Conservation (phyloP, 2,888 invertebrate species). For the Thalpophila matura region DNA sequence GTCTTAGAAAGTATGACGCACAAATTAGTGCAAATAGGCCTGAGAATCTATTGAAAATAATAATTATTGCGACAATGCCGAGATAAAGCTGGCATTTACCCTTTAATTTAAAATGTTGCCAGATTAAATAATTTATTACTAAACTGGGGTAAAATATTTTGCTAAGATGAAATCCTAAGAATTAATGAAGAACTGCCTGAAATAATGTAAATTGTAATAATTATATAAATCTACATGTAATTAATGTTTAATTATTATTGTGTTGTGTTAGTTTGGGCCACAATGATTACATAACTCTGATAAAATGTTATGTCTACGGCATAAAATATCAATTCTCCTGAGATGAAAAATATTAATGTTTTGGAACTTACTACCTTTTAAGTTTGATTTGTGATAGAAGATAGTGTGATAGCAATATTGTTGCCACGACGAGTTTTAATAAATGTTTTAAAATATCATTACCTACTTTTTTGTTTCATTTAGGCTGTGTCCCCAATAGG, state of each 20-base stretch:
- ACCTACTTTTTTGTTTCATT: conserved; percentile 26
- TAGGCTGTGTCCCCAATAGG: too few species aligned
- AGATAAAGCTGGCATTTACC: conserved; percentile 9
- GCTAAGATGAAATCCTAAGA: background rate
- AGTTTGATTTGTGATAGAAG: conserved; percentile 69
- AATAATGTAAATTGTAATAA: conserved; percentile 19
- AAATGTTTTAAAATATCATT: conserved; percentile 73
- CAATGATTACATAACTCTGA: conserved; percentile 1
- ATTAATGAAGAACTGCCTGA: conserved; percentile 26
- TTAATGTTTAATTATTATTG: conserved; percentile 17
- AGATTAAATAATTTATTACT: conserved; percentile 22
- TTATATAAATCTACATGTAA: conserved; percentile 23
- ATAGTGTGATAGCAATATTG: conserved; percentile 70
- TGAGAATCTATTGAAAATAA: background rate
- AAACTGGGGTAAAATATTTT: conserved; percentile 41
- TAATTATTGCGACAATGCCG: background rate
- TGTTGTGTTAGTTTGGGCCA: conserved; percentile 23
- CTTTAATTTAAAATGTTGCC: conserved; percentile 23
- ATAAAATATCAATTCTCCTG: conserved; percentile 32
- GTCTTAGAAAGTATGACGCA: too few species aligned
- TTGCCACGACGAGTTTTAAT: conserved; percentile 73
- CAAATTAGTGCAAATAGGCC: conserved; percentile 12
- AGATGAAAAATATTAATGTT: conserved; percentile 16
- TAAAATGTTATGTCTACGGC: conserved; percentile 12
- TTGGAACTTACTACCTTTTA: conserved; percentile 55